phyloP scores from a whole-genome alignment of 2,888 invertebrate species.

The Pachycephus smyrnensis region DNA sequence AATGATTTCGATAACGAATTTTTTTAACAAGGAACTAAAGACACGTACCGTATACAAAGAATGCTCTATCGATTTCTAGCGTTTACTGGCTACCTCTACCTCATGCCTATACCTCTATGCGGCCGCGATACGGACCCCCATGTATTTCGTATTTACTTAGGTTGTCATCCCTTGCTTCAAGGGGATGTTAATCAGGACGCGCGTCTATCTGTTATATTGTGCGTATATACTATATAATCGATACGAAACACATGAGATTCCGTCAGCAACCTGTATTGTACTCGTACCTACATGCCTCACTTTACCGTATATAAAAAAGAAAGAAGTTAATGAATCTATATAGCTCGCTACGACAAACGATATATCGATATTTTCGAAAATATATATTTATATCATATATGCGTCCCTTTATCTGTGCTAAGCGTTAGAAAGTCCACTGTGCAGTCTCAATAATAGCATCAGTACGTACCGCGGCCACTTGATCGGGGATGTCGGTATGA shows the following conservation, averaged over 20 bases:
- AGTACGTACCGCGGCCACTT: not conserved
- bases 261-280: slow-evolving; percentile 44
- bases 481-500: not conserved
- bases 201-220: not conserved
- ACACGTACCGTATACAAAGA: not conserved
- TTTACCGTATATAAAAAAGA: slow-evolving; percentile 29
- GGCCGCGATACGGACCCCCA: slow-evolving; percentile 45
- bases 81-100: slow-evolving; percentile 52
- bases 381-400: not conserved
- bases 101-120: slow-evolving; percentile 51
- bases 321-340: slow-evolving; percentile 22
- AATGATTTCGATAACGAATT: too few species aligned
- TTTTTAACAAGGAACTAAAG: not conserved
- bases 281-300: slow-evolving; percentile 49
- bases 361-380: slow-evolving; percentile 7
- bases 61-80: slow-evolving; percentile 11
- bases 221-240: slow-evolving; percentile 16
- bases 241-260: slow-evolving; percentile 25
- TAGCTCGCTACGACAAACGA: slow-evolving; percentile 29
- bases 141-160: slow-evolving; percentile 26
- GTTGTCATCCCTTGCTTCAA: too few species aligned
- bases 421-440: slow-evolving; percentile 1
- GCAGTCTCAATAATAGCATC: not conserved
- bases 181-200: too few species aligned
- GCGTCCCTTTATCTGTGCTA: not conserved